phyloP scores from a whole-genome alignment of 2,113 vertebrate species.

The Hemibates koningsi region DNA sequence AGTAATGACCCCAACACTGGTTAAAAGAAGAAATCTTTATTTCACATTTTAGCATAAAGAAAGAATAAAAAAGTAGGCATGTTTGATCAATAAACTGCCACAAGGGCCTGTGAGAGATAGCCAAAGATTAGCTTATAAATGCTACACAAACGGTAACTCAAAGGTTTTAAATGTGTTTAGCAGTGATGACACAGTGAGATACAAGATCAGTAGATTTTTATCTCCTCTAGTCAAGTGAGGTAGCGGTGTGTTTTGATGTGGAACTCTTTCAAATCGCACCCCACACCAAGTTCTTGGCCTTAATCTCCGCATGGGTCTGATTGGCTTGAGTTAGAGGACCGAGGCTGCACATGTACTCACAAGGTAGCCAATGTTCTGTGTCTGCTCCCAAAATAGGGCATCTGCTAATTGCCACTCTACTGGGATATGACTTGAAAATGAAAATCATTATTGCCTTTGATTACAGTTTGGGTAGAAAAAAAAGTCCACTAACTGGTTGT shows the following conservation, averaged over 20 bases:
- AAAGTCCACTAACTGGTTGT: background rate
- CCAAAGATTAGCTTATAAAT: background rate
- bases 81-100: background rate
- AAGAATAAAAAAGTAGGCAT: background rate
- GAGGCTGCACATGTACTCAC: background rate
- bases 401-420: background rate
- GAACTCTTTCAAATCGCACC: background rate
- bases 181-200: background rate
- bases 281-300: background rate
- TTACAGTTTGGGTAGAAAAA: background rate
- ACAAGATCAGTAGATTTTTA: background rate
- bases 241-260: background rate
- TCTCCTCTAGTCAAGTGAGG: background rate
- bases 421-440: background rate
- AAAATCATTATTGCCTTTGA: background rate
- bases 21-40: background rate
- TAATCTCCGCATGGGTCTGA: background rate
- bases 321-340: background rate
- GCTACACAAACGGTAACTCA: background rate
- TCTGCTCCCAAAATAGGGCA: background rate
- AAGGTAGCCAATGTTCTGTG: constrained; percentile 8
- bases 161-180: background rate
- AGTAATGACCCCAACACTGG: background rate
- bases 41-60: background rate
- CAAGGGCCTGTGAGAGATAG: background rate